Evolutionary conservation across 2,797 vertebrate species (phyloP).

Genomic region (Periophthalmus magnuspinnatus): DNA sequence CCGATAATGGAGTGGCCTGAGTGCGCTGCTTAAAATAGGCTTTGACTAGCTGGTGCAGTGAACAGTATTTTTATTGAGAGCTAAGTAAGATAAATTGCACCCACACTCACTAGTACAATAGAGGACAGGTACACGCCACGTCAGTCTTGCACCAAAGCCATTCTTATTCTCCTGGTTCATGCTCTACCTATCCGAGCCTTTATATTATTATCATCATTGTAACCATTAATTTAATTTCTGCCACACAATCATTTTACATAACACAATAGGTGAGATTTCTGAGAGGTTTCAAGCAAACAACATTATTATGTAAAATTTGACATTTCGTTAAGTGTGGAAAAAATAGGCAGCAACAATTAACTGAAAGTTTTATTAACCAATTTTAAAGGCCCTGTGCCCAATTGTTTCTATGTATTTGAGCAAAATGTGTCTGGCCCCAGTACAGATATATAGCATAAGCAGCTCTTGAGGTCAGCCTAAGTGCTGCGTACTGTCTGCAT

Average conservation of each 20-base stretch:
- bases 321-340: background rate
- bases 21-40: background rate
- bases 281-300: background rate
- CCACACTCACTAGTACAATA: background rate
- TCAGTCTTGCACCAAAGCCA: background rate
- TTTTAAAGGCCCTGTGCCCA: no score
- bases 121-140: conserved; percentile 1
- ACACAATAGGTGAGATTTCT: conserved; percentile 5
- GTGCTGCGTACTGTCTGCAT: no score
- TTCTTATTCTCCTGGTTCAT: background rate
- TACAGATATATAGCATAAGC: no score
- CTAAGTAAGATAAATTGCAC: conserved; percentile 9
- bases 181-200: no score
- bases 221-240: background rate
- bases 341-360: background rate
- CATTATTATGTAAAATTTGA: background rate
- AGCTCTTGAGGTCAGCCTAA: no score
- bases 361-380: background rate
- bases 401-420: no score
- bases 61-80: conserved; percentile 6
- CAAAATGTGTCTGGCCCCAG: no score
- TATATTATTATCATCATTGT: background rate
- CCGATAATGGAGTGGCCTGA: conserved; percentile 7
- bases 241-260: conserved; percentile 2
- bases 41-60: background rate